Percentiles rank a stretch among this genome's conserved stretches.
These are phyloP conservation scores for Habropoda laboriosa DNA, from an alignment of 1,140 invertebrate genomes.

Conservation along the genomic window DNA sequence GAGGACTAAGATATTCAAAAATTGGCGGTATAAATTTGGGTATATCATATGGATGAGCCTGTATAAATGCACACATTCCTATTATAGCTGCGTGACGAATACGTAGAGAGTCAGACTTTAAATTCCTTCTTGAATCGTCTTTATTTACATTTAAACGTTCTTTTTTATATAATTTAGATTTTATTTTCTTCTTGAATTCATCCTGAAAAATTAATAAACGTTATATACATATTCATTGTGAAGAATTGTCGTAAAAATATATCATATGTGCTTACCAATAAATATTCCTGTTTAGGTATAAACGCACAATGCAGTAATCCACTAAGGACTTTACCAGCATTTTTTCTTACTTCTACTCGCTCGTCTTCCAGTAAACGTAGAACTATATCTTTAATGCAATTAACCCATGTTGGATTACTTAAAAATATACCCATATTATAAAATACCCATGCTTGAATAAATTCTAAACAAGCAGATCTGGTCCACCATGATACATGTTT, in stretches of 20 bases:
- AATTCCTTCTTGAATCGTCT: conserved; percentile 61
- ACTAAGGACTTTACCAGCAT: conserved; percentile 90
- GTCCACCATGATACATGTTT: conserved; percentile 89
- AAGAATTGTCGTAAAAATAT: conserved; percentile 5
- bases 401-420: conserved; percentile 83
- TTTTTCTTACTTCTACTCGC: conserved; percentile 89
- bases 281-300: conserved; percentile 83
- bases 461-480: conserved; percentile 87
- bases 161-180: conserved; percentile 75
- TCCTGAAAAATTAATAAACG: conserved; percentile 76
- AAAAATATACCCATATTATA: conserved; percentile 90
- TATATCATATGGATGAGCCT: conserved; percentile 94
- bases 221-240: neutral
- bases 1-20: conserved; percentile 89
- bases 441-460: conserved; percentile 91
- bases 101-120: conserved; percentile 78
- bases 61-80: conserved; percentile 93
- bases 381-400: conserved; percentile 84
- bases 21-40: conserved; percentile 92
- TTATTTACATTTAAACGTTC: conserved; percentile 52
- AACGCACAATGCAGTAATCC: conserved; percentile 94
- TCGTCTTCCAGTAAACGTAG: conserved; percentile 86
- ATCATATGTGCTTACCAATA: conserved; percentile 80
- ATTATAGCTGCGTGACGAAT: conserved; percentile 91
- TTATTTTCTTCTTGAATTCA: conserved; percentile 82